Evolutionary conservation across 1,140 invertebrate genomes (phyloP).

Genomic region (Drosophila seguyi): DNA sequence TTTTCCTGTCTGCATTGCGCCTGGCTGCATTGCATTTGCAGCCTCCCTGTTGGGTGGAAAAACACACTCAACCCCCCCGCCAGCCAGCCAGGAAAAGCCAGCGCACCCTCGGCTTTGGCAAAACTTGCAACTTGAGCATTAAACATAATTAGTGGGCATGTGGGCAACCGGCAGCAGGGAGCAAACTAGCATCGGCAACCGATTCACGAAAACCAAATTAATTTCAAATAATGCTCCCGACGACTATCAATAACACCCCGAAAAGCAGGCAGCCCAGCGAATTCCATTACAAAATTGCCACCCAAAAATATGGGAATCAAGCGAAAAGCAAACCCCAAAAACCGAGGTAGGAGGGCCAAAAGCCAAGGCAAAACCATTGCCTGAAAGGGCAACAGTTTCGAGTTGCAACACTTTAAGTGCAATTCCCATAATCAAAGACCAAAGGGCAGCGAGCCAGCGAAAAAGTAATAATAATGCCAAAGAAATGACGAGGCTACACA

Average conservation of each 20-base stretch:
- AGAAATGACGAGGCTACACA: slow-evolving; percentile 58
- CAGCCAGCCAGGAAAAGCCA: background rate
- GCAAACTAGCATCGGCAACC: slow-evolving; percentile 10
- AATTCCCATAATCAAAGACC: slow-evolving; percentile 78
- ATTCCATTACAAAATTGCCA: slow-evolving; percentile 82
- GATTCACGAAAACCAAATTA: slow-evolving; percentile 57
- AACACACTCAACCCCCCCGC: background rate
- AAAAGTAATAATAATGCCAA: slow-evolving; percentile 44
- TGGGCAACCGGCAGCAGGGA: slow-evolving; percentile 23
- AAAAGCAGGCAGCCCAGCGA: slow-evolving; percentile 18
- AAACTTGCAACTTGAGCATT: slow-evolving; percentile 67
- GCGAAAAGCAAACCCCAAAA: slow-evolving; percentile 7
- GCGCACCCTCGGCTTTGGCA: slow-evolving; percentile 31
- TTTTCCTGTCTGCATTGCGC: slow-evolving; percentile 64
- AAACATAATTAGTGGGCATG: slow-evolving; percentile 75
- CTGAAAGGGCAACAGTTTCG: slow-evolving; percentile 17
- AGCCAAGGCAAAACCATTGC: slow-evolving; percentile 9
- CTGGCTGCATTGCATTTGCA: slow-evolving; percentile 53
- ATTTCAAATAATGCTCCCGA: slow-evolving; percentile 61
- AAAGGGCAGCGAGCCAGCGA: slow-evolving; percentile 7
- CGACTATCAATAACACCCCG: slow-evolving; percentile 55
- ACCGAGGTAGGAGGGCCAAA: background rate
- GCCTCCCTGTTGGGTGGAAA: background rate
- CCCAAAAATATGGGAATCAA: slow-evolving; percentile 37
- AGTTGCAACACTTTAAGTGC: slow-evolving; percentile 76